phyloP scores from a whole-genome alignment of 2,888 invertebrate species.

The Sesia apiformis region DNA sequence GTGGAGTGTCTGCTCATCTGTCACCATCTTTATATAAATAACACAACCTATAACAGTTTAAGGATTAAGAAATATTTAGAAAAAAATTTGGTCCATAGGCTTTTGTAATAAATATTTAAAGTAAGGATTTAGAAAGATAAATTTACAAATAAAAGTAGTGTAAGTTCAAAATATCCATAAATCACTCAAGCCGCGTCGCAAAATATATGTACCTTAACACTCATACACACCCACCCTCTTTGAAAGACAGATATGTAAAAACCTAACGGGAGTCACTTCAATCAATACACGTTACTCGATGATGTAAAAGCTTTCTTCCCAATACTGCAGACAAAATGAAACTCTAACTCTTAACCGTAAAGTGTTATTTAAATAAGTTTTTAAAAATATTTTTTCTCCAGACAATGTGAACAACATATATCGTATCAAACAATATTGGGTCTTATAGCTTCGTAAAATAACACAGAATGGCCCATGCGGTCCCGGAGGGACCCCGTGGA shows the following conservation, averaged over 20 bases:
- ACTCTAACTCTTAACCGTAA: conserved; percentile 25
- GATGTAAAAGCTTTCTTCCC: conserved; percentile 63
- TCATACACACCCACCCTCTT: conserved; percentile 45
- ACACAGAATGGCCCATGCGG: conserved; percentile 21
- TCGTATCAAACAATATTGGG: conserved; percentile 39
- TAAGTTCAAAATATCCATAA: conserved; percentile 24
- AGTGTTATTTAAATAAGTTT: conserved; percentile 20
- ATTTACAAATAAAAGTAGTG: neutral
- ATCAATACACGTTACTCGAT: conserved; percentile 71
- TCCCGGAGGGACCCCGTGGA: conserved; percentile 41
- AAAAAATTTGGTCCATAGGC: too few species aligned
- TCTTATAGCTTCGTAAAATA: conserved; percentile 37
- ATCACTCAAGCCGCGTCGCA: neutral
- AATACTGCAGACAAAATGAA: conserved; percentile 19
- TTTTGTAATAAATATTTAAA: too few species aligned
- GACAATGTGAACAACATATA: conserved; percentile 53
- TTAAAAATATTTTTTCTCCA: conserved; percentile 36
- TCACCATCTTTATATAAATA: too few species aligned
- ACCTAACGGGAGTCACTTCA: conserved; percentile 71
- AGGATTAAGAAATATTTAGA: too few species aligned
- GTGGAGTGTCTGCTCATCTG: too few species aligned
- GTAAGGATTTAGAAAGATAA: neutral
- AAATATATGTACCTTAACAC: neutral
- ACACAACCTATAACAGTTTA: too few species aligned
- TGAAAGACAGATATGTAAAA: conserved; percentile 70